Evolutionary conservation across 64 coral and sea anemone species (phyloP), one percentile per base, ranked within the genome.

Genomic region (Porites australiensis): DNA sequence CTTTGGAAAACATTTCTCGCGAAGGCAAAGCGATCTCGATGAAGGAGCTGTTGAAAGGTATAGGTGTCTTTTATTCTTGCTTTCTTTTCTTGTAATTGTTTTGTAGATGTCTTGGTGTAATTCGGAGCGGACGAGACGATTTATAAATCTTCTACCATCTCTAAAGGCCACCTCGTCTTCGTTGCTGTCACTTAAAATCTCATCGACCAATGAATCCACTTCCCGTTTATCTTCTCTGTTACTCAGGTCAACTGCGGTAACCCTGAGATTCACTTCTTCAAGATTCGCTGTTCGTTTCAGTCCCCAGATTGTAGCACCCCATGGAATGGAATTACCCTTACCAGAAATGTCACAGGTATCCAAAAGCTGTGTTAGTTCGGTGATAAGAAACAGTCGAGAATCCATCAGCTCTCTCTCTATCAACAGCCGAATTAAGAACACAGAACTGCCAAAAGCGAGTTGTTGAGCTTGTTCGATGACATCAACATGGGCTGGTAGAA

Each of bases 231-330:
- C 50, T 8, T 23, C 46, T 71, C 37, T 50, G 9, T 53, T 55
- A 51, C 78, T 73, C 0, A 91, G 55, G 68, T 91, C 89, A 49
- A 91, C 78, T 53, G 51, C 14, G 58, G 15, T 91, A 27, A 91
- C 54, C 3, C 3, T 54, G 20, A 82, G 7, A 10, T 55, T 22
- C 1, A 21, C 14, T 5, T 43, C 23, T 61, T 91, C 89, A 3
- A 91, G 22, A 23, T 20, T 12, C 45, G 79, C 89, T 23, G 89
- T 61, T 60, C 89, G 79, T 44, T 66, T 68, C 15, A 91, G 37
- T 16, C 89, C 89, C 89, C 89, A 91, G 21, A 91, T 52, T 52
- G 79, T 72, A 71, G 89, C 71, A 13, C 77, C 44, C 89, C 78
- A 91, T 18, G 89, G 89, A 27, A 91, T 82, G 49, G 49, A 45